Evolutionary conservation across 2,797 vertebrate species (phyloP).

Genomic region (Acanthurus lineatus): DNA sequence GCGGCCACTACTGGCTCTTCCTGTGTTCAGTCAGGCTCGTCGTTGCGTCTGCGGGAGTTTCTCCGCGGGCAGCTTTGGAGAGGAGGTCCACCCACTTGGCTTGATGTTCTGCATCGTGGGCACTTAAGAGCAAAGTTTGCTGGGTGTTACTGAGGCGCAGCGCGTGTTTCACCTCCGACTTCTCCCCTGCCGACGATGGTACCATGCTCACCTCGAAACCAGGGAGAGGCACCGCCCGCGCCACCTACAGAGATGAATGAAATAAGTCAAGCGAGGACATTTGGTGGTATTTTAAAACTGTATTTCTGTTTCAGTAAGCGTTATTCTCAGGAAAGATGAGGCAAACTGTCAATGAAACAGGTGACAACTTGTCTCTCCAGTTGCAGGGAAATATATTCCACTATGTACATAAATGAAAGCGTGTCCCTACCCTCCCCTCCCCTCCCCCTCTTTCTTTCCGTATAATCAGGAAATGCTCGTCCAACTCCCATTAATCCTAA

Average conservation of each 20-base stretch:
- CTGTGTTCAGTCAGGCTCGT: constrained; percentile 77
- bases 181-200: constrained; percentile 78
- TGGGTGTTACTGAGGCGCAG: constrained; percentile 89
- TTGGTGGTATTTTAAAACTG: neutral
- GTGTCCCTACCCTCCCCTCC: constrained; percentile 1
- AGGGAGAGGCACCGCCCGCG: constrained; percentile 84
- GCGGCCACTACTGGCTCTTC: constrained; percentile 81
- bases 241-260: constrained; percentile 74
- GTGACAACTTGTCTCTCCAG: constrained; percentile 27
- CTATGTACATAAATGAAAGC: constrained; percentile 32
- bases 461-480: constrained; percentile 71
- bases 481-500: constrained; percentile 77
- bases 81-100: constrained; percentile 90
- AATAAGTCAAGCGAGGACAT: neutral
- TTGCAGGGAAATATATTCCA: constrained; percentile 26
- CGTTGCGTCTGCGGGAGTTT: constrained; percentile 64
- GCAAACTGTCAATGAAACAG: neutral
- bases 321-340: neutral
- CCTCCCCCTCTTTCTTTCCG: constrained; percentile 55
- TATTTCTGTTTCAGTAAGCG: neutral
- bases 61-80: constrained; percentile 82
- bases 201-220: constrained; percentile 85
- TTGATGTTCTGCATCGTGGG: constrained; percentile 87
- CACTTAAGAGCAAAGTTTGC: constrained; percentile 88
- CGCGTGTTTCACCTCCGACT: constrained; percentile 82